A percentile compares a stretch with the other conserved stretches of the same genome.
Conservation (phyloP, 1,140 invertebrate species). For the Drosophila erecta region DNA sequence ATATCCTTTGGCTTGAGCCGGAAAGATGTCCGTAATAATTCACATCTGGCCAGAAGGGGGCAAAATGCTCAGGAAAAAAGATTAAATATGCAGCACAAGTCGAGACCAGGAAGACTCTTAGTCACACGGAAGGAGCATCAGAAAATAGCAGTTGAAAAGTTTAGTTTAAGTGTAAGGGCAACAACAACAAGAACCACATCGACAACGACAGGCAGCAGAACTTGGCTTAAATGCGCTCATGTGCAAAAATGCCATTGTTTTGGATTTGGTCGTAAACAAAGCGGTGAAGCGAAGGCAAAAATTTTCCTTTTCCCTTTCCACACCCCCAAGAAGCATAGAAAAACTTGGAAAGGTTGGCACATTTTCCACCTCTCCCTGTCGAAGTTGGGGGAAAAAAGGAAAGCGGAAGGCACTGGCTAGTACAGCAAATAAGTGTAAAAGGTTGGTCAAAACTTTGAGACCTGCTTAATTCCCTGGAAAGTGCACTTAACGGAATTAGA, state of each 20-base stretch:
- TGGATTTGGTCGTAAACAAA: conserved; percentile 76
- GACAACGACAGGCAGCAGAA: conserved; percentile 29
- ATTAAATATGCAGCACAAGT: conserved; percentile 74
- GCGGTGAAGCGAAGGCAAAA: conserved; percentile 43
- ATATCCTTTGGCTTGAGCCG: conserved; percentile 27
- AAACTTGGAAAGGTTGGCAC: conserved; percentile 44
- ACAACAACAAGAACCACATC: conserved; percentile 11
- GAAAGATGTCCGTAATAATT: conserved; percentile 70
- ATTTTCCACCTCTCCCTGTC: conserved; percentile 5
- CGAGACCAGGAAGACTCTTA: conserved; percentile 44
- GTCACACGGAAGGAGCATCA: conserved; percentile 37
- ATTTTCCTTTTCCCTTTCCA: conserved; percentile 21
- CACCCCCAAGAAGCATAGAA: conserved; percentile 1
- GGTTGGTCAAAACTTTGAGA: conserved; percentile 25
- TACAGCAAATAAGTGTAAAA: conserved; percentile 37
- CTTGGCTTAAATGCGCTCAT: conserved; percentile 70
- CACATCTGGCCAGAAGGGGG: conserved; percentile 48
- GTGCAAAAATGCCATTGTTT: conserved; percentile 79
- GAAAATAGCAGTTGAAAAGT: conserved; percentile 39
- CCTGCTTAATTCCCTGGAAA: conserved; percentile 8
- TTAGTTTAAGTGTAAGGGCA: conserved; percentile 43
- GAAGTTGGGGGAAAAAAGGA: conserved; percentile 9
- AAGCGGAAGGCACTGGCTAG: conserved; percentile 27
- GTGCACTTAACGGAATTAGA: neutral
- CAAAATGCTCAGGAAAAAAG: conserved; percentile 18